These are phyloP conservation scores for Spea multiplicata DNA, from an alignment of 2,113 vertebrate genomes.

Conservation along the genomic window DNA sequence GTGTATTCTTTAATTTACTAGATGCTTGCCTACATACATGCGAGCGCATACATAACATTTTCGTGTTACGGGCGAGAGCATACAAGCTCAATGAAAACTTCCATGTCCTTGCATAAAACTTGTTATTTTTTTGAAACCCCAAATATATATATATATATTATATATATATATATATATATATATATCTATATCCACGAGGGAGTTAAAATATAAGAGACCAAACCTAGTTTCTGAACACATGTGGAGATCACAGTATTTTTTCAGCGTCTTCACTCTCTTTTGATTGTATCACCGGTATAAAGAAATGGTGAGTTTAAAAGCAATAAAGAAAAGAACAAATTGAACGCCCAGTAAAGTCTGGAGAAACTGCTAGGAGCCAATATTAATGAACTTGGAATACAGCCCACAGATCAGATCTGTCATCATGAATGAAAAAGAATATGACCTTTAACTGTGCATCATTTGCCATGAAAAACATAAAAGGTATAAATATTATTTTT, in stretches of 20 bases:
- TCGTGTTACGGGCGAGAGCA: too few species aligned
- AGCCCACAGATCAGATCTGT: background rate
- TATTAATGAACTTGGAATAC: constrained; percentile 4
- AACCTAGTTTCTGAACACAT: background rate
- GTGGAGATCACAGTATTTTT: too few species aligned
- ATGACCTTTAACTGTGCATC: background rate
- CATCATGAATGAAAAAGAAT: background rate
- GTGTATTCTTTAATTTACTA: too few species aligned
- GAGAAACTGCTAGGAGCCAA: background rate
- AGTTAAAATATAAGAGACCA: too few species aligned
- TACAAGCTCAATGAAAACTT: too few species aligned
- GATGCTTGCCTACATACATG: too few species aligned
- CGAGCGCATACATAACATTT: too few species aligned
- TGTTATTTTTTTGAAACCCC: constrained; percentile 6
- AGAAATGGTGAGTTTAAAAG: background rate
- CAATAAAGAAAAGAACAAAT: background rate
- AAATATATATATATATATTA: too few species aligned
- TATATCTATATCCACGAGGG: too few species aligned
- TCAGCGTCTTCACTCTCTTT: background rate
- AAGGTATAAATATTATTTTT: background rate
- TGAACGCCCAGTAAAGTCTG: background rate
- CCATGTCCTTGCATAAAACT: too few species aligned
- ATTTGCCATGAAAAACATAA: background rate
- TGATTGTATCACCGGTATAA: background rate
- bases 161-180: too few species aligned